Evolutionary conservation across 2,797 vertebrate species (phyloP), one percentile per base, ranked within the genome.

Genomic region (Otus scops): DNA sequence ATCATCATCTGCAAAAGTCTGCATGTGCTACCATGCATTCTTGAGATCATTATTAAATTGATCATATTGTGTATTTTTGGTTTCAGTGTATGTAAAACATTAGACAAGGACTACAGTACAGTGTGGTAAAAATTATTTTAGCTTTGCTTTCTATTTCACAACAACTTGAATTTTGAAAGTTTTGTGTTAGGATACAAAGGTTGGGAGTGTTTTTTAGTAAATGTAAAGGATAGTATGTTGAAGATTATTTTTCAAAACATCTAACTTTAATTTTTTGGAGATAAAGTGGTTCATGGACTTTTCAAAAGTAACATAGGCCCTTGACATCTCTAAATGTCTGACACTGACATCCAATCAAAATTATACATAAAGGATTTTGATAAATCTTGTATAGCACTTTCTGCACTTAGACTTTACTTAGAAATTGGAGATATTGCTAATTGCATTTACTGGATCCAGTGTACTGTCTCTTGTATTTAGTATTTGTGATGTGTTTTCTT

Each of bases 191-290:
- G 12, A 53, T 61, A 15, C 27, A 75, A 48, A 57, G 27, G 16
- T 41, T 38, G 9, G 13, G 30, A 70, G 24, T 3, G 0, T 0
- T 21, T 57, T 67, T 38, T 3, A 57, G 36, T 60, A 28, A 36
- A 34, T 23, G 18, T 43, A 34, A 60, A 69, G 32, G 15, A 34
- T 17, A 60, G 9, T n/a, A 22, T 54, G 4, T 51, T 67, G 16
- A 21, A 18, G 34, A 11, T 63, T 28, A 34, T 67, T 94, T 94
- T 92, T 90, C 23, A 56, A 80, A 93, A 32, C 7, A 28, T 39
- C 11, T 60, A 4, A 9, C 13, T 71, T 87, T 3, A 2, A 2
- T 67, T 43, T 85, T 92, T 74, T 8, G 10, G 27, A 45, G 6
- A 7, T 38, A 21, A 78, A 51, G 19, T 64, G 7, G 8, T 84